Evolutionary conservation across 1,140 invertebrate genomes (phyloP).

Genomic region (Oedothorax gibbosus): DNA sequence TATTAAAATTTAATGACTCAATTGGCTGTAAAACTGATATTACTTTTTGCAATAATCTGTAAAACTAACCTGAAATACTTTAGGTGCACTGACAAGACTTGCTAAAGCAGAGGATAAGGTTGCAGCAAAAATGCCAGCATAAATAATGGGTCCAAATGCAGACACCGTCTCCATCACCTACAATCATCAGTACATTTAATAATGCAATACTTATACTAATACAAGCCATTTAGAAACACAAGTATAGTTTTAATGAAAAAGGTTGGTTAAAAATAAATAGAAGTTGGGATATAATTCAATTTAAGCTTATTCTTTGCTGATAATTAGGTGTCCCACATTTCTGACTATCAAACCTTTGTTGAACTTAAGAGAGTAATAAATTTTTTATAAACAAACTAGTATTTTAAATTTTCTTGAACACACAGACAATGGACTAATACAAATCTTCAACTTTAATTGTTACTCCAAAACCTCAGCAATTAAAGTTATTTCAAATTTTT

Average conservation of each 20-base stretch:
- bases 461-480: no score
- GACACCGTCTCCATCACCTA: constrained; percentile 72
- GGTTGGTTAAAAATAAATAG: no score
- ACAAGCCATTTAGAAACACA: not conserved
- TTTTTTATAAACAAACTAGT: no score
- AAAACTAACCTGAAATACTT: constrained; percentile 73
- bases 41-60: not conserved
- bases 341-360: no score
- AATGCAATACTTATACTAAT: not conserved
- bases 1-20: not conserved
- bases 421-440: no score
- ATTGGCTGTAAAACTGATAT: not conserved
- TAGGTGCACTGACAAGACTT: constrained; percentile 74
- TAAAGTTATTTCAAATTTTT: no score
- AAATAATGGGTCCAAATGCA: constrained; percentile 72
- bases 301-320: no score
- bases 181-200: not conserved
- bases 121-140: constrained; percentile 75
- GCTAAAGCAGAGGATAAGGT: constrained; percentile 76
- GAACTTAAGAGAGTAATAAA: not conserved
- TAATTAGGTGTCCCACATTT: no score
- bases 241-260: no score
- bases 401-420: no score
- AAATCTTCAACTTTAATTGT: no score
- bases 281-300: no score